Conservation (phyloP, 2,113 vertebrate species). For the Neodontobutis hainanensis region DNA sequence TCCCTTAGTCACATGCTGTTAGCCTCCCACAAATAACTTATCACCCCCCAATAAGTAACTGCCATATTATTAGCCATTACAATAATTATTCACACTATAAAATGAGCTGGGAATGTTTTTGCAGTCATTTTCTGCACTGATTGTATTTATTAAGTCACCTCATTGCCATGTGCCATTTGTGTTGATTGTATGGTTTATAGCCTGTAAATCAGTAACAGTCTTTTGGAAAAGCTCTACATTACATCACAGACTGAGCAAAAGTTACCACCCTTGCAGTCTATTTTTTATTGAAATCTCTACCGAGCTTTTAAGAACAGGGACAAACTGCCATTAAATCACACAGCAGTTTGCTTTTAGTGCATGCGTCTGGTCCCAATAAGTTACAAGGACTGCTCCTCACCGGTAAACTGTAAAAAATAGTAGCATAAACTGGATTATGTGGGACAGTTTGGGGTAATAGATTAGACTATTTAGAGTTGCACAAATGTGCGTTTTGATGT, state of each 20-base stretch:
- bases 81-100: conserved; percentile 50
- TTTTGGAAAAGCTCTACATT: conserved; percentile 16
- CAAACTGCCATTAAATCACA: conserved; percentile 6
- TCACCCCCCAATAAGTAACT: conserved; percentile 52
- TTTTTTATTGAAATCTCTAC: background rate
- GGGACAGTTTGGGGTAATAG: background rate
- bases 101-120: conserved; percentile 19
- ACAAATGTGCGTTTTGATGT: conserved; percentile 13
- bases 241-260: conserved; percentile 15
- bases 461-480: conserved; percentile 6
- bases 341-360: conserved; percentile 1
- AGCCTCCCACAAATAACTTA: conserved; percentile 30
- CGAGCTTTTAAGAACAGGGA: background rate
- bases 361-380: background rate
- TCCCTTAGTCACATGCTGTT: conserved; percentile 12
- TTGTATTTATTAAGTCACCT: conserved; percentile 23
- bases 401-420: background rate
- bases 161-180: conserved; percentile 25
- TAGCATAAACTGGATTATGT: conserved; percentile 5
- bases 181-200: conserved; percentile 20
- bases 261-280: conserved; percentile 5
- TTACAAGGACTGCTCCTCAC: conserved; percentile 2
- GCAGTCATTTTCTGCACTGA: conserved; percentile 24
- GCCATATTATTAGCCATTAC: conserved; percentile 51
- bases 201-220: conserved; percentile 17